These are phyloP conservation scores for Phaenicophaeus curvirostris DNA, from an alignment of 2,797 vertebrate species.

Conservation along the genomic window DNA sequence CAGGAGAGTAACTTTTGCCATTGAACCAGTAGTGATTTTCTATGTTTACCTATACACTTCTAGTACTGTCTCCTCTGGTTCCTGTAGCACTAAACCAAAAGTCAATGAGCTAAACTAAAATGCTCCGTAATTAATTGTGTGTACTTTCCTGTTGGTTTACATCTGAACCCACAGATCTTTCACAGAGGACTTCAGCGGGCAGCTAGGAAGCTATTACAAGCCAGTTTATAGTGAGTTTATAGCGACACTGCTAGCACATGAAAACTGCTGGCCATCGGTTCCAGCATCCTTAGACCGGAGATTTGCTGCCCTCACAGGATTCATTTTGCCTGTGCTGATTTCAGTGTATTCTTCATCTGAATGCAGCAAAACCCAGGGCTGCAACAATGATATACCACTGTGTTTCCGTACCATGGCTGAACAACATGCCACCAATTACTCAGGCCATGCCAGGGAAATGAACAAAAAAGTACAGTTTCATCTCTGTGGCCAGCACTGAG, in stretches of 20 bases:
- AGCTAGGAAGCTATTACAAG: neutral
- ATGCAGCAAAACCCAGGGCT: neutral
- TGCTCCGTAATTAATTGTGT: neutral
- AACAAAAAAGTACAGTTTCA: neutral
- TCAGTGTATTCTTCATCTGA: neutral
- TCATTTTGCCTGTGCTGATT: neutral
- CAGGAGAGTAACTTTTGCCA: neutral
- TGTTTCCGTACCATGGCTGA: rapidly evolving
- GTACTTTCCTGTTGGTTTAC: neutral
- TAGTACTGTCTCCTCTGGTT: neutral
- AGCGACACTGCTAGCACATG: neutral
- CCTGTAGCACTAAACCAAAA: neutral
- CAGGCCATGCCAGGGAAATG: neutral
- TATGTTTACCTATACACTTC: neutral
- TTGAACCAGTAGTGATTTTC: neutral
- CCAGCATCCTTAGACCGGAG: neutral
- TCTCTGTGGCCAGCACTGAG: neutral
- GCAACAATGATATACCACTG: neutral
- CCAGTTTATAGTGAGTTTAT: neutral
- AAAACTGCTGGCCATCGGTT: neutral
- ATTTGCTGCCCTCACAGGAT: neutral
- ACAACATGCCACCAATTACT: neutral
- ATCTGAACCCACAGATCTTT: neutral
- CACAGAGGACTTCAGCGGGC: neutral
- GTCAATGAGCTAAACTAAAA: neutral